phyloP scores from a whole-genome alignment of 1,140 invertebrate genomes.

The Halictus rubicundus region DNA sequence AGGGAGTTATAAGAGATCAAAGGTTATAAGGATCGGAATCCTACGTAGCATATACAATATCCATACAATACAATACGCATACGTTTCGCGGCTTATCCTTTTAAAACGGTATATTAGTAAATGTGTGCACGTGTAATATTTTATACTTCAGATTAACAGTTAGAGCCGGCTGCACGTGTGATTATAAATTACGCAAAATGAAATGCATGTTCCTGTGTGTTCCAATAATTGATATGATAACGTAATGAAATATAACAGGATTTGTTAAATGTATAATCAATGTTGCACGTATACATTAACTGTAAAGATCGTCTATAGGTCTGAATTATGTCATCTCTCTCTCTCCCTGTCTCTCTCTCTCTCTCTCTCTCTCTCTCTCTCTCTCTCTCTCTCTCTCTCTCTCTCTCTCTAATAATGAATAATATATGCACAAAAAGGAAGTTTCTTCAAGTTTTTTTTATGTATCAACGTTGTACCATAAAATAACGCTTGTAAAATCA shows the following conservation, averaged over 20 bases:
- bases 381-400: no score
- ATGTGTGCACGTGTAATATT: not conserved
- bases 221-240: not conserved
- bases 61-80: not conserved
- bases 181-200: not conserved
- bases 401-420: no score
- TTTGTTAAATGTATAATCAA: no score
- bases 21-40: slow-evolving; percentile 9
- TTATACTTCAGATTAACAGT: not conserved
- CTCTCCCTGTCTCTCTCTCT: no score
- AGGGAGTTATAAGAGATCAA: not conserved
- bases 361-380: no score
- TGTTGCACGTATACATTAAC: no score
- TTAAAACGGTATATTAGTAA: slow-evolving; percentile 10
- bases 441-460: no score
- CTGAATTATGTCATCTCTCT: no score
- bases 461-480: not conserved
- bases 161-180: not conserved
- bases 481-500: not conserved
- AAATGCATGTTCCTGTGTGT: not conserved
- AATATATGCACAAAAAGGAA: no score
- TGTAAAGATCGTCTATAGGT: no score
- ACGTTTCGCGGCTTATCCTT: slow-evolving; percentile 7
- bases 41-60: not conserved
- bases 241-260: no score